phyloP scores from a whole-genome alignment of 1,140 invertebrate species.

The Zaprionus ornatus region DNA sequence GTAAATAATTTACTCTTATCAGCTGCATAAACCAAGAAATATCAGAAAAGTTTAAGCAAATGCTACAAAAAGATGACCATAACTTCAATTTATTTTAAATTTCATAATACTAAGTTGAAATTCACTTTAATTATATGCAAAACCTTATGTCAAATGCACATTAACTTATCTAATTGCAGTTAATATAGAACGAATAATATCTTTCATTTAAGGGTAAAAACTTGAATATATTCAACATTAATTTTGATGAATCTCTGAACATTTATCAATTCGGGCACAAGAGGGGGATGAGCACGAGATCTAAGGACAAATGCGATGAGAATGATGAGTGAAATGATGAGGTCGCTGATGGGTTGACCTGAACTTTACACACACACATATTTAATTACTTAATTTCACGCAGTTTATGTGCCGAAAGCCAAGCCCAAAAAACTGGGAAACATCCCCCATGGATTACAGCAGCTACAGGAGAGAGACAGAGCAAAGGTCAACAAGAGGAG shows the following conservation, averaged over 20 bases:
- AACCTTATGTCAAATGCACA: neutral
- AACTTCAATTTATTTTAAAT: neutral
- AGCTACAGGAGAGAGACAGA: neutral
- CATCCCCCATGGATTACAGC: conserved; percentile 18
- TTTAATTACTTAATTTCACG: conserved; percentile 82
- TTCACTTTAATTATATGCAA: neutral
- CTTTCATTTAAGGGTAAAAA: neutral
- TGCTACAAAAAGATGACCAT: neutral
- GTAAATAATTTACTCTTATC: neutral
- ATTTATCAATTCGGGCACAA: conserved; percentile 45
- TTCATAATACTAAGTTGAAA: neutral
- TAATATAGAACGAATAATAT: neutral
- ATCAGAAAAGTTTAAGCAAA: neutral
- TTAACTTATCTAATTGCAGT: neutral
- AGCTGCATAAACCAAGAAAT: neutral
- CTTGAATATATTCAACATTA: neutral
- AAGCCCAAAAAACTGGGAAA: conserved; percentile 31
- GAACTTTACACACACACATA: conserved; percentile 33
- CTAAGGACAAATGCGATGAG: neutral
- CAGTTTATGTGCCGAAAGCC: conserved; percentile 68
- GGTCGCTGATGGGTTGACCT: conserved; percentile 32
- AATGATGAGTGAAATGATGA: conserved; percentile 21
- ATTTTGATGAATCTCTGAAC: conserved; percentile 49
- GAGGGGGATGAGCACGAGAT: neutral
- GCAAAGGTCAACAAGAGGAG: conserved; percentile 1